phyloP scores from a whole-genome alignment of 2,113 vertebrate genomes.

The Protobothrops mucrosquamatus region DNA sequence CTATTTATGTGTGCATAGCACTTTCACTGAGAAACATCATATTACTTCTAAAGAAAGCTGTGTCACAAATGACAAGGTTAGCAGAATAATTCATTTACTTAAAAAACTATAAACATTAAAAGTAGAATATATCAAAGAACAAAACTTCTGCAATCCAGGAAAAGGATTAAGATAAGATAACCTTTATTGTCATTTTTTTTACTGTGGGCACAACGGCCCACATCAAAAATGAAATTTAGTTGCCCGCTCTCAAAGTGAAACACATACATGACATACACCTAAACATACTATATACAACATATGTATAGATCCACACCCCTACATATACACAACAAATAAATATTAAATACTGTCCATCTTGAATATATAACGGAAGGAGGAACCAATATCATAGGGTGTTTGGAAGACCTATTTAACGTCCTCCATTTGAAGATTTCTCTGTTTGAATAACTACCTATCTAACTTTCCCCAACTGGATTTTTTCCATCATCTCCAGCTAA shows the following conservation, averaged over 20 bases:
- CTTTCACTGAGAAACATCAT: conserved; percentile 22
- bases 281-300: too few relatives aligned
- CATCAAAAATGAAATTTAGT: too few relatives aligned
- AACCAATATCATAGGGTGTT: not conserved
- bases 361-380: too few relatives aligned
- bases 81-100: not conserved
- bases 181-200: too few relatives aligned
- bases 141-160: not conserved
- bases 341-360: too few relatives aligned
- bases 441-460: not conserved
- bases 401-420: not conserved
- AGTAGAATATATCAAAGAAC: not conserved
- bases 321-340: too few relatives aligned
- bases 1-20: not conserved
- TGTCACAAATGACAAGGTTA: not conserved
- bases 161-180: not conserved
- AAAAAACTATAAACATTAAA: conserved; percentile 24
- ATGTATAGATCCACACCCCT: too few relatives aligned
- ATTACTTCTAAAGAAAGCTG: conserved; percentile 15
- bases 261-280: too few relatives aligned
- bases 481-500: not conserved
- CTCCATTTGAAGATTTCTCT: not conserved
- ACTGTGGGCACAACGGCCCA: too few relatives aligned
- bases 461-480: not conserved
- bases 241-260: too few relatives aligned